phyloP scores from a whole-genome alignment of 2,888 invertebrate genomes.

The Melinopterus prodromus region DNA sequence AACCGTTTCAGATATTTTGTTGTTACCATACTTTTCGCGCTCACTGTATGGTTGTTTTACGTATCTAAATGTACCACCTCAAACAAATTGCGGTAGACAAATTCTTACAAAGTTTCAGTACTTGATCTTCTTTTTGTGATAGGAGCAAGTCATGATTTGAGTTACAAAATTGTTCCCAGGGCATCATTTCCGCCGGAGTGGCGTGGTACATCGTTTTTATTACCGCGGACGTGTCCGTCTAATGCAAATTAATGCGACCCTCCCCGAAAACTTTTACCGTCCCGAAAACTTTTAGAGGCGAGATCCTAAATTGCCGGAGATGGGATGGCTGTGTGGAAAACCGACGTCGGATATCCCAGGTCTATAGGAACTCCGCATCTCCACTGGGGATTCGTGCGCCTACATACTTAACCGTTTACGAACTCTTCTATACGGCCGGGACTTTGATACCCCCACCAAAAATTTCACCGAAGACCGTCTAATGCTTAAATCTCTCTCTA shows the following conservation, averaged over 20 bases:
- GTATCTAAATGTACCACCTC: no score
- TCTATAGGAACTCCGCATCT: neutral
- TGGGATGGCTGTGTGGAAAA: neutral
- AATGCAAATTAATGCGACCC: constrained; percentile 4
- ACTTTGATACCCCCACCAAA: neutral
- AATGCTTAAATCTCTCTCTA: neutral
- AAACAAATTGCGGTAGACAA: no score
- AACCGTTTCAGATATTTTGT: no score
- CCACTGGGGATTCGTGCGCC: neutral
- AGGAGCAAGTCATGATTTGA: neutral
- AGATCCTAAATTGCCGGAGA: neutral
- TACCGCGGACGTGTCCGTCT: neutral
- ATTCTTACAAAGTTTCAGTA: no score
- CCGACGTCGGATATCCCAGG: neutral
- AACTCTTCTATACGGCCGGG: neutral
- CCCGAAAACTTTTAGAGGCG: neutral
- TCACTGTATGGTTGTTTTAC: no score
- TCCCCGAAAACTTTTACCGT: neutral
- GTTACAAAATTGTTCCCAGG: neutral
- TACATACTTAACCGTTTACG: neutral
- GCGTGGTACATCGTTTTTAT: neutral
- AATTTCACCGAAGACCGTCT: neutral
- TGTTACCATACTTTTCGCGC: no score
- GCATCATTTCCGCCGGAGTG: no score
- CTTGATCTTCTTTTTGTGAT: neutral